These are phyloP conservation scores for Amblyraja radiata DNA, from an alignment of 2,797 vertebrate species.

Conservation along the genomic window DNA sequence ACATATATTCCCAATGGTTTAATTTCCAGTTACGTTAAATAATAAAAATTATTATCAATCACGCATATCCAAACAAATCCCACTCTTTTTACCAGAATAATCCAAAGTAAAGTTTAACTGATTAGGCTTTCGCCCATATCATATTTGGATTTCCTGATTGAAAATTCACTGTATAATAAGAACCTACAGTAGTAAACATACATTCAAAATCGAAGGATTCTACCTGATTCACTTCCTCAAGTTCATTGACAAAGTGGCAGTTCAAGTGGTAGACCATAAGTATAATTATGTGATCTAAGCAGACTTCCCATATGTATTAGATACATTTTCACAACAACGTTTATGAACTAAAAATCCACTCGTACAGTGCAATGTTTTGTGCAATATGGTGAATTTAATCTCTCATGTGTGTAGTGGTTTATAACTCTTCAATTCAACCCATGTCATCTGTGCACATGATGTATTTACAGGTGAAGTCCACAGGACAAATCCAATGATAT, in stretches of 20 bases:
- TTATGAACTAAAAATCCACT: too few species aligned
- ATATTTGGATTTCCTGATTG: neutral
- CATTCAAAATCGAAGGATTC: neutral
- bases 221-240: neutral
- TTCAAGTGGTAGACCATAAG: neutral
- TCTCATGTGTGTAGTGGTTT: too few species aligned
- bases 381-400: too few species aligned
- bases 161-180: neutral
- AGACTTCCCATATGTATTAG: neutral
- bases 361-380: too few species aligned
- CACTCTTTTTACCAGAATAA: neutral
- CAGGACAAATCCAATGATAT: too few species aligned
- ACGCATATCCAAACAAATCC: neutral
- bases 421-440: too few species aligned
- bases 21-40: neutral
- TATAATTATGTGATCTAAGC: neutral
- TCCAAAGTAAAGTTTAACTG: neutral
- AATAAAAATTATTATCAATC: neutral
- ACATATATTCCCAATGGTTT: neutral
- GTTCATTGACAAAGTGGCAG: neutral
- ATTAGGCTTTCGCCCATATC: neutral
- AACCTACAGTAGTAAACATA: neutral
- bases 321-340: neutral
- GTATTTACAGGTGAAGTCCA: too few species aligned
- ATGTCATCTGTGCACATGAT: too few species aligned